Percentiles rank a stretch among this genome's conserved stretches.
phyloP scores from a whole-genome alignment of 2,888 invertebrate genomes.

The Furcula furcula region DNA sequence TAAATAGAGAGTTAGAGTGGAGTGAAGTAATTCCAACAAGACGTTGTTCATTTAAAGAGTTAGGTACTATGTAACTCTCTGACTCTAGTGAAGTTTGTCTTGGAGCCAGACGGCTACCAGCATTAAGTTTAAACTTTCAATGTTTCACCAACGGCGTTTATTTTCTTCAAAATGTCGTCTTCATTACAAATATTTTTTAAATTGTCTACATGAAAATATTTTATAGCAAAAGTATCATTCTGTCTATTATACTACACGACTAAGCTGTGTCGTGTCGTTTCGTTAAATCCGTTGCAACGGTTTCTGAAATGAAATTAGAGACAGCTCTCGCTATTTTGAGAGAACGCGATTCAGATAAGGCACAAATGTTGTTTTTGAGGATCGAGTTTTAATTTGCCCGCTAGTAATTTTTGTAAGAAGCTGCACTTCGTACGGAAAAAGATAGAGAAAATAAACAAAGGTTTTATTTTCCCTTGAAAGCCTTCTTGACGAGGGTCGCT shows the following conservation, averaged over 20 bases:
- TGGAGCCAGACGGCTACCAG: slow-evolving; percentile 30
- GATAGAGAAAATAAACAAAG: slow-evolving; percentile 68
- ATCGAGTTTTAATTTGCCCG: slow-evolving; percentile 57
- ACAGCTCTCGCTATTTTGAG: slow-evolving; percentile 10
- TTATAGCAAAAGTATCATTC: slow-evolving; percentile 14
- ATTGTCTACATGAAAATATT: slow-evolving; percentile 15
- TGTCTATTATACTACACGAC: slow-evolving; percentile 16
- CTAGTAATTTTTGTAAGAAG: slow-evolving; percentile 59
- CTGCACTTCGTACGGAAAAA: slow-evolving; percentile 51
- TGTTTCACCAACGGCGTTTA: slow-evolving; percentile 34
- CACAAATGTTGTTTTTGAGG: slow-evolving; percentile 53
- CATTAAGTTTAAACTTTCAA: slow-evolving; percentile 44
- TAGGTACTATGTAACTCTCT: slow-evolving; percentile 45
- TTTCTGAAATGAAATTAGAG: slow-evolving; percentile 18
- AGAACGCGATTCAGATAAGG: slow-evolving; percentile 42
- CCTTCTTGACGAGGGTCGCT: slow-evolving; percentile 68
- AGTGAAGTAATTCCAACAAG: slow-evolving; percentile 46
- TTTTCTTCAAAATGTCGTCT: slow-evolving; percentile 31
- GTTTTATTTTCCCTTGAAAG: slow-evolving; percentile 63
- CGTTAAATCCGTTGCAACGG: slow-evolving; percentile 20
- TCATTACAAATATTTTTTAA: slow-evolving; percentile 17
- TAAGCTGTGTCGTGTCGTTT: slow-evolving; percentile 12
- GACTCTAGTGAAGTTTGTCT: slow-evolving; percentile 44
- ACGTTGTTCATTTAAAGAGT: slow-evolving; percentile 59
- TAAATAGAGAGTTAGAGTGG: slow-evolving; percentile 43